Conservation (phyloP, 2,888 invertebrate species). For the Pheosia tremula region DNA sequence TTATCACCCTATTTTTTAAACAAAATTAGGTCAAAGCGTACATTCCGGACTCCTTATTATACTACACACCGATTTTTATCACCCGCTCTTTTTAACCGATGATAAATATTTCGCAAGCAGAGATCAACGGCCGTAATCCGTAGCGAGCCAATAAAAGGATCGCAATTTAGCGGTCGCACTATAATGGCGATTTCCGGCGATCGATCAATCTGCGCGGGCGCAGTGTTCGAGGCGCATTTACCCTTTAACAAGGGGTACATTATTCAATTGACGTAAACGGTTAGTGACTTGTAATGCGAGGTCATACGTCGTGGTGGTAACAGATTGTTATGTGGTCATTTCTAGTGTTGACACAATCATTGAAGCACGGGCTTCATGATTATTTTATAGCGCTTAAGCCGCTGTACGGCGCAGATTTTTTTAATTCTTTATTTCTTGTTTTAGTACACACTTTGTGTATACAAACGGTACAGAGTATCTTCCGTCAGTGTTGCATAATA, state of each 20-base stretch:
- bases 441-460: background rate
- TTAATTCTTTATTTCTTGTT: too few relatives aligned
- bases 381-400: too few relatives aligned
- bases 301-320: background rate
- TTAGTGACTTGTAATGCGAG: slow-evolving; percentile 47
- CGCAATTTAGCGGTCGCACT: slow-evolving; percentile 37
- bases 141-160: slow-evolving; percentile 19
- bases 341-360: too few relatives aligned
- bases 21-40: slow-evolving; percentile 33
- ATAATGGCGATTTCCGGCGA: slow-evolving; percentile 64
- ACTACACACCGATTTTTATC: slow-evolving; percentile 26
- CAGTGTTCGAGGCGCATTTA: slow-evolving; percentile 24
- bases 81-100: slow-evolving; percentile 18
- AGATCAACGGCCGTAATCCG: slow-evolving; percentile 13
- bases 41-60: slow-evolving; percentile 13
- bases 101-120: slow-evolving; percentile 10
- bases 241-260: slow-evolving; percentile 40
- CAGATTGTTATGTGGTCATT: background rate
- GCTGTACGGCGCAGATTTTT: too few relatives aligned
- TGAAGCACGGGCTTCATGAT: too few relatives aligned
- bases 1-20: background rate
- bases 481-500: background rate
- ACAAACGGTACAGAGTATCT: background rate
- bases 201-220: slow-evolving; percentile 71
- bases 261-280: slow-evolving; percentile 70